A percentile compares a stretch with the other conserved stretches of the same genome.
Evolutionary conservation across 2,888 invertebrate genomes (phyloP).

Genomic region (Arrhopalites spinosus): DNA sequence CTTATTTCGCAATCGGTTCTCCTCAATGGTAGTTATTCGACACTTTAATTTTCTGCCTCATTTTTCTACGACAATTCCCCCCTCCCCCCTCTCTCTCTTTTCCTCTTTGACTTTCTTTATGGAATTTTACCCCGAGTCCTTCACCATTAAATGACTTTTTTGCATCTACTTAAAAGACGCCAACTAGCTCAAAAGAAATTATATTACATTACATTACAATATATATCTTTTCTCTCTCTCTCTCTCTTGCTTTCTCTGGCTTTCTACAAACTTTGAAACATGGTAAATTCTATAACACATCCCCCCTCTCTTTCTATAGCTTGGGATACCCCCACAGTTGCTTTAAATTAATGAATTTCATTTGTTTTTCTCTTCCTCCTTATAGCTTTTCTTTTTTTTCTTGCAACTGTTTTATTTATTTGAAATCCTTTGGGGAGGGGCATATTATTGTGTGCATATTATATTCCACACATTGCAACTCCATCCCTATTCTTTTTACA

Average conservation of each 20-base stretch:
- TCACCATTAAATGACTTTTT: constrained; percentile 34
- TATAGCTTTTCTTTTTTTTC: neutral
- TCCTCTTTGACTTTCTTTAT: constrained; percentile 29
- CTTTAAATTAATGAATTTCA: constrained; percentile 27
- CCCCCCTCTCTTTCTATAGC: neutral
- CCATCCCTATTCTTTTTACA: too few species aligned
- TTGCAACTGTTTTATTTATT: constrained; percentile 4
- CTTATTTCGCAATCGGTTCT: constrained; percentile 42
- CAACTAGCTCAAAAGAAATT: constrained; percentile 16
- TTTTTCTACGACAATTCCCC: constrained; percentile 43
- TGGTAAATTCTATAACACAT: neutral
- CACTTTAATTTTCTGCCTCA: constrained; percentile 52
- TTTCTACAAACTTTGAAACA: neutral
- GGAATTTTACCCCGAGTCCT: constrained; percentile 19
- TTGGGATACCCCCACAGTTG: neutral
- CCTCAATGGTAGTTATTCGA: constrained; percentile 46
- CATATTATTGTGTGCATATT: neutral
- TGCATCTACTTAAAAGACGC: constrained; percentile 23
- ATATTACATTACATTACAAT: neutral
- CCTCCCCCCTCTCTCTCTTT: neutral
- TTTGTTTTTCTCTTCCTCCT: constrained; percentile 19
- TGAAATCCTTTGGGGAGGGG: neutral
- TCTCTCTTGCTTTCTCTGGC: neutral
- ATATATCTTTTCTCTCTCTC: neutral
- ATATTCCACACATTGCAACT: too few species aligned